phyloP scores from a whole-genome alignment of 2,113 vertebrate species.

The Castor canadensis region DNA sequence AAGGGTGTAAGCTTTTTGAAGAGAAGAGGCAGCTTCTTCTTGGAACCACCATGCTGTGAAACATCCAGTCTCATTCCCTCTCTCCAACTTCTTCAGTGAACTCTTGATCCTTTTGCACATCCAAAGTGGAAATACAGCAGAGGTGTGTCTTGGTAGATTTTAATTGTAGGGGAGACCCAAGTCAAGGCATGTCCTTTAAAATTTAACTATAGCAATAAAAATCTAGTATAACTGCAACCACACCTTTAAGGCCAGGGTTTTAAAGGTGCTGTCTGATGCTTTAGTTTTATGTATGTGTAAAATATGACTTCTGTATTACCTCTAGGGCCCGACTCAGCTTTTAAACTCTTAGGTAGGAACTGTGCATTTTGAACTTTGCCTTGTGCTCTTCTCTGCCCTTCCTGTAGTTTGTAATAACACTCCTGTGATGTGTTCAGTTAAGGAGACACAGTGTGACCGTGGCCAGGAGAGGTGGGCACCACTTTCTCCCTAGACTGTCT shows the following conservation, averaged over 20 bases:
- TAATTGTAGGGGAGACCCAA: not conserved
- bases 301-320: not conserved
- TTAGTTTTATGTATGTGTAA: conserved; percentile 39
- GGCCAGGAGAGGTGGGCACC: not conserved
- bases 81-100: not conserved
- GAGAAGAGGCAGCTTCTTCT: not conserved
- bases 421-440: conserved; percentile 34
- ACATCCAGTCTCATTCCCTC: not conserved
- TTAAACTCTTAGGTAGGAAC: conserved; percentile 9
- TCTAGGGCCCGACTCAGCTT: not conserved
- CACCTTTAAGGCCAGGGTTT: not conserved
- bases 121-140: not conserved
- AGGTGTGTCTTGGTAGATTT: conserved; percentile 24
- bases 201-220: conserved; percentile 31
- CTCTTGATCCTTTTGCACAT: not conserved
- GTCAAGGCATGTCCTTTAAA: conserved; percentile 40
- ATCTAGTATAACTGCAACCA: not conserved
- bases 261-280: not conserved
- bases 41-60: not conserved
- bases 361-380: not conserved
- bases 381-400: conserved; percentile 63
- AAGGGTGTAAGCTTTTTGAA: not conserved
- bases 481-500: conserved; percentile 62
- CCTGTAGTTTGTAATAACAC: not conserved
- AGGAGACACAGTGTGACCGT: not conserved